Conservation (phyloP, 2,888 invertebrate species). For the Eristalis arbustorum region DNA sequence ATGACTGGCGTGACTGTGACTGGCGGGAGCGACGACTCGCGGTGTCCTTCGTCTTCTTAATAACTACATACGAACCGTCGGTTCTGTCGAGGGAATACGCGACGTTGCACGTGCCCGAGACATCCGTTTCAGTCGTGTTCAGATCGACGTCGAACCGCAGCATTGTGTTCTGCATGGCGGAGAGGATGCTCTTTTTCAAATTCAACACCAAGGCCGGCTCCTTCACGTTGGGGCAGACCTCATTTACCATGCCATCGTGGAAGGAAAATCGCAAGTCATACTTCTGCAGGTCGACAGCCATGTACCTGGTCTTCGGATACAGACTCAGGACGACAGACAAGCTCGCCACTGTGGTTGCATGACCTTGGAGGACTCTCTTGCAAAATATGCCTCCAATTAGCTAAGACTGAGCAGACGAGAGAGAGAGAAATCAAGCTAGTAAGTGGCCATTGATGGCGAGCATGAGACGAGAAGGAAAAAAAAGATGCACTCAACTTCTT, state of each 20-base stretch:
- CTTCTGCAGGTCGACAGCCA: slow-evolving; percentile 82
- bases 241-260: slow-evolving; percentile 90
- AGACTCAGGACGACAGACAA: too few species aligned
- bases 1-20: slow-evolving; percentile 89
- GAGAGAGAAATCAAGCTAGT: too few species aligned
- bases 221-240: slow-evolving; percentile 88
- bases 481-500: too few species aligned
- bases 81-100: slow-evolving; percentile 87
- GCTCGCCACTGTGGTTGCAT: too few species aligned
- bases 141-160: slow-evolving; percentile 90
- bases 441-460: too few species aligned
- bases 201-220: slow-evolving; percentile 93
- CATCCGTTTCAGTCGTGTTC: slow-evolving; percentile 87
- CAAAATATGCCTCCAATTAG: too few species aligned
- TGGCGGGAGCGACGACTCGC: slow-evolving; percentile 86
- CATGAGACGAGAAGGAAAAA: too few species aligned
- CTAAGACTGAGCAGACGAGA: too few species aligned
- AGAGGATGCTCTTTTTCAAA: slow-evolving; percentile 92
- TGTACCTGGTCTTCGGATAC: slow-evolving; percentile 79
- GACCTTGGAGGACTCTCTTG: too few species aligned
- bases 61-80: slow-evolving; percentile 86
- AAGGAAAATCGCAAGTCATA: slow-evolving; percentile 88
- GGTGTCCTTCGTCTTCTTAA: slow-evolving; percentile 87
- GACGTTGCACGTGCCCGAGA: slow-evolving; percentile 91
- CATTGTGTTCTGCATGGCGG: slow-evolving; percentile 94